Base-by-base conservation (phyloP, 2,888 invertebrate genomes). In the Leucania comma region DNA sequence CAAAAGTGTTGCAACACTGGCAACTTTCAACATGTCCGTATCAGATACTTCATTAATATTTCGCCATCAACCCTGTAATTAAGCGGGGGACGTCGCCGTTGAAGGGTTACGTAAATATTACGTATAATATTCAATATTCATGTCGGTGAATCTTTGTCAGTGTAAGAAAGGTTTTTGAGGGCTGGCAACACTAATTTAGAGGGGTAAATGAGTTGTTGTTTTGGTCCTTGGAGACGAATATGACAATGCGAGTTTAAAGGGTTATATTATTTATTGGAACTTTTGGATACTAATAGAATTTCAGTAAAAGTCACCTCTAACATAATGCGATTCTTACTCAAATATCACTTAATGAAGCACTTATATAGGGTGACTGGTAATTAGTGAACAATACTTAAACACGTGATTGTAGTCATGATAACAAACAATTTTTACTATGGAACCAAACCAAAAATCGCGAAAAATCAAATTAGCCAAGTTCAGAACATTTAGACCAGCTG, bases 1-100 rank as follows among this genome's bases (percentile, higher is more conserved):
- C 87, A 81, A 87, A 89, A 90, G 88, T 88, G 82, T 78, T 79
- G 80, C 75, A 87, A 84, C 88, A 89, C 80, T 17, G 81, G 78
- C 72, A 86, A 84, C 88, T 89, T 79, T 20, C 64, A 90, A 91
- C 90, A 90, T 90, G 91, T 91, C 91, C 86, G 92, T 90, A 90
- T 92, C 90, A 92, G 92, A 92, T 92, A 90, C 93, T 91, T 92
- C 93, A 91, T 95, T 93, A 95, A 94, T 94, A 94, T 94, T 94
- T 93, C 86, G 89, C 84, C 88, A 89, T 87, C 88, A 91, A 89
- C 90, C 87, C 80, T 80, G 88, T 93, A 93, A 93, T 93, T 92
- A 93, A 90, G 82, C 80, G 88, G 85, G 88, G 77, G 74, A 60
- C 75, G 86, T 87, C 84, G 81, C 84, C 84, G 75, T 75, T 65